These are phyloP conservation scores for Oriolus oriolus DNA, from an alignment of 2,113 vertebrate species.

Conservation along the genomic window DNA sequence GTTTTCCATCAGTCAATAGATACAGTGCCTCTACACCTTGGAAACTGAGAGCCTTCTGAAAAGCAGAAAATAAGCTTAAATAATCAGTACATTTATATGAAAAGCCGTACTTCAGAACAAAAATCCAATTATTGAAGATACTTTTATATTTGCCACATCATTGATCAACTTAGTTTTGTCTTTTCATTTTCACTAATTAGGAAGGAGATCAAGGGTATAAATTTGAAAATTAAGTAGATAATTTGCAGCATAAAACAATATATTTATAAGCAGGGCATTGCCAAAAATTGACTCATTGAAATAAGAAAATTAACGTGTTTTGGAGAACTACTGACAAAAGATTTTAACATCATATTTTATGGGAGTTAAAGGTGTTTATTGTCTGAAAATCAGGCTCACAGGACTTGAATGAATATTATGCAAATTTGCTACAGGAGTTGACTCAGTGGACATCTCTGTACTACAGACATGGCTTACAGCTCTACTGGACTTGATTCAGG, in stretches of 20 bases:
- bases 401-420: neutral
- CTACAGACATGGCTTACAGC: neutral
- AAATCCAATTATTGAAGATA: neutral
- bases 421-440: neutral
- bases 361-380: neutral
- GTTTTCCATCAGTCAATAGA: conserved; percentile 79
- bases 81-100: neutral
- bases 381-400: neutral
- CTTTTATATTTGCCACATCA: neutral
- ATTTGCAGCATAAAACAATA: neutral
- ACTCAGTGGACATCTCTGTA: neutral
- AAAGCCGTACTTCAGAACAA: neutral
- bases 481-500: neutral
- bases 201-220: neutral
- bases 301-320: neutral
- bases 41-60: conserved; percentile 74
- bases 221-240: neutral
- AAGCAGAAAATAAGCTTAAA: neutral
- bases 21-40: conserved; percentile 72
- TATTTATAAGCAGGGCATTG: neutral
- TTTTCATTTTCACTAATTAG: neutral
- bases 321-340: too few species aligned
- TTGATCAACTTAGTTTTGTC: neutral
- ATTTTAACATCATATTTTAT: neutral
- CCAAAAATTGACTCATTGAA: neutral